Percentiles rank a stretch among this genome's conserved stretches.
Evolutionary conservation across 2,888 invertebrate species (phyloP).

Genomic region (Dusona sp.): DNA sequence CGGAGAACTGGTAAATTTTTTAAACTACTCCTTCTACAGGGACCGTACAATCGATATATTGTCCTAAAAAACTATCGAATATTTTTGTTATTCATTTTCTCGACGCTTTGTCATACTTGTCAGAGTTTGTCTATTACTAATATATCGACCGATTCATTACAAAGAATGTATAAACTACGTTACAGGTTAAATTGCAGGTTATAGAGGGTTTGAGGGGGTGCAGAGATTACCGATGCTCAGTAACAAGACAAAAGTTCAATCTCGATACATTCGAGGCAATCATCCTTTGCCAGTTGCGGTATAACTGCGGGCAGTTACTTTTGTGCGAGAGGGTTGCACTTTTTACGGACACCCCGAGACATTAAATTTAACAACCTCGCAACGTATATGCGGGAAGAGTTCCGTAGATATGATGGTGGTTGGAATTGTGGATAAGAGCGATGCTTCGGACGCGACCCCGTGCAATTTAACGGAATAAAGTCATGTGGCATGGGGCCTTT

Average conservation of each 20-base stretch:
- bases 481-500: neutral
- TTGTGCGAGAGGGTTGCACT: constrained; percentile 45
- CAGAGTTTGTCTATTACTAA: neutral
- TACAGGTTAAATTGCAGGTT: neutral
- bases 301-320: constrained; percentile 25
- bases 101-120: neutral
- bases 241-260: constrained; percentile 31
- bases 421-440: neutral
- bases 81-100: neutral
- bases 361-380: constrained; percentile 76
- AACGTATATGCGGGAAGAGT: constrained; percentile 15
- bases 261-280: constrained; percentile 48
- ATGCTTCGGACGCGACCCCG: neutral
- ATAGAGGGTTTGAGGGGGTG: neutral
- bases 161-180: neutral
- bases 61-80: neutral
- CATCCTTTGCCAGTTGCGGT: constrained; percentile 40
- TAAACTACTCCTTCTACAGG: neutral
- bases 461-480: neutral
- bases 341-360: constrained; percentile 75
- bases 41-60: neutral
- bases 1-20: neutral
- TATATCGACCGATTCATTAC: neutral
- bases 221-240: constrained; percentile 4
- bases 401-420: neutral